These are phyloP conservation scores for Wasmannia auropunctata DNA, from an alignment of 1,140 invertebrate species.

Conservation along the genomic window DNA sequence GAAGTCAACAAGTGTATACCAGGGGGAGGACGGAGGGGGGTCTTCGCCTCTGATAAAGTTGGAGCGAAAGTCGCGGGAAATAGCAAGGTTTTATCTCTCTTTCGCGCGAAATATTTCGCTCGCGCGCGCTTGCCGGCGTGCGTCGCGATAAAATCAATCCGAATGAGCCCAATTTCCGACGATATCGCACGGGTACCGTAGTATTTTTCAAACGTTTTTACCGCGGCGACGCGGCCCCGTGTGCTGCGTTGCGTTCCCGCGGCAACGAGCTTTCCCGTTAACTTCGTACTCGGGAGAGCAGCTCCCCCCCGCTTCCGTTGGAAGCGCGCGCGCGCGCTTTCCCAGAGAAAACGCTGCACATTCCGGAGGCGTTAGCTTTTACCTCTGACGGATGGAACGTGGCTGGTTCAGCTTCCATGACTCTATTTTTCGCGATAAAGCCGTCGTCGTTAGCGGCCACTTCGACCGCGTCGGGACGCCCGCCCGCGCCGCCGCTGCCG, in stretches of 20 bases:
- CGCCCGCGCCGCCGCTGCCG: slow-evolving; percentile 27
- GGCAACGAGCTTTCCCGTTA: slow-evolving; percentile 21
- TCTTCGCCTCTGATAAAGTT: slow-evolving; percentile 17
- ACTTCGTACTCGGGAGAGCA: slow-evolving; percentile 20
- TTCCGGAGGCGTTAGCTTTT: slow-evolving; percentile 41
- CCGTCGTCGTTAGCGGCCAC: slow-evolving; percentile 63
- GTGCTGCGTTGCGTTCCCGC: too few species aligned
- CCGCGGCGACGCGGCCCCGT: not conserved
- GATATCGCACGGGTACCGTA: slow-evolving; percentile 28
- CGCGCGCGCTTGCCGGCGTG: not conserved
- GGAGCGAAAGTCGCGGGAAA: not conserved
- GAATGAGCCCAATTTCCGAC: slow-evolving; percentile 25
- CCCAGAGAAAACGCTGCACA: slow-evolving; percentile 31
- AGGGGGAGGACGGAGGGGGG: too few species aligned
- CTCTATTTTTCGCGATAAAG: slow-evolving; percentile 59
- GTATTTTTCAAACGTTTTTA: slow-evolving; percentile 22
- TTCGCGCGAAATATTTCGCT: slow-evolving; percentile 16
- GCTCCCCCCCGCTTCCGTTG: too few species aligned
- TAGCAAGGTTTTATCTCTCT: not conserved
- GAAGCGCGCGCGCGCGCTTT: too few species aligned
- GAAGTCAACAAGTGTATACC: slow-evolving; percentile 7
- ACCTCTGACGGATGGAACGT: slow-evolving; percentile 44
- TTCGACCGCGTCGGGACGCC: slow-evolving; percentile 2
- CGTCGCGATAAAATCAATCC: slow-evolving; percentile 49
- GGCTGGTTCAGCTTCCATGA: slow-evolving; percentile 23